Base-by-base conservation (phyloP, 2,888 invertebrate genomes). In the Nipponacmea schrenckii region DNA sequence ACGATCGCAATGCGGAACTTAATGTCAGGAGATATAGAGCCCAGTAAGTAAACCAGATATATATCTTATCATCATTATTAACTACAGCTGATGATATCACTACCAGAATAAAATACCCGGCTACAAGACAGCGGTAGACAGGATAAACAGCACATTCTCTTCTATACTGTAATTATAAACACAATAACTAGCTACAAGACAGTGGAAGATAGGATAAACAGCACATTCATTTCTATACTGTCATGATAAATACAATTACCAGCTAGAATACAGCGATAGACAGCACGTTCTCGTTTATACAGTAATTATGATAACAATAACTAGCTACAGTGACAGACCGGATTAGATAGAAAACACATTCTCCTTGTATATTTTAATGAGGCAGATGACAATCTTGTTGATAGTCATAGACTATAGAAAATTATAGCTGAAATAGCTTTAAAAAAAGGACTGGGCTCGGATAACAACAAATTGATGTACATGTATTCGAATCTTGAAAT, bases 11-110 rank as follows among this genome's bases (percentile, higher is more conserved):
- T 26, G 74, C 50, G 45, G 76, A 75, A 20, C 73, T 67, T 14
- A 73, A 20, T 2, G 74, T 72, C n/a, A 78, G 45, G 26, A 69
- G 24, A 69, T 73, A 76, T 48, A 74, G 75, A n/a, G 74, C 69
- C 80, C 80, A 80, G 71, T 80, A 77, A 7, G 80, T 80, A 63
- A 79, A 67, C 73, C 77, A 80, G 64, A 80, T 80, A 66, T 78
- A 45, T 8, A 77, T 73, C 71, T 79, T 79, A 45, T 56, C 67
- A 15, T 74, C 73, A 67, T 74, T 70, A 64, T 64, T 69, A 26
- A 39, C 44, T 20, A 75, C n/a, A 10, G 69, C 75, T 27, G 71
- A 73, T 72, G 75, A 76, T 39, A 78, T 15, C 10, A 71, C 67
- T 71, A 79, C 68, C 62, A 70, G 62, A 3, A 75, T 20, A 12